These are phyloP conservation scores for Ferrisia virgata DNA, from an alignment of 2,888 invertebrate genomes.

Conservation along the genomic window DNA sequence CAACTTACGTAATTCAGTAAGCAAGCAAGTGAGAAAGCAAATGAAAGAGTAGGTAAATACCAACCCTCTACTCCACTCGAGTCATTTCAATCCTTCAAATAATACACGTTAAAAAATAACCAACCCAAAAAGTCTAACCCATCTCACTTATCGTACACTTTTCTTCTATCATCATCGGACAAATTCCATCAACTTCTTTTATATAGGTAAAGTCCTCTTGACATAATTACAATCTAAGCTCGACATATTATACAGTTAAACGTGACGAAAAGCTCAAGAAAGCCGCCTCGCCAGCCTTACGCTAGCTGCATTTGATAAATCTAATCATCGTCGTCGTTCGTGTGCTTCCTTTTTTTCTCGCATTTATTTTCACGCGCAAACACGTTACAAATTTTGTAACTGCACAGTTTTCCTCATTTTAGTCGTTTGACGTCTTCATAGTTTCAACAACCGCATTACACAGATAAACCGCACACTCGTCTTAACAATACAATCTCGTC, in stretches of 20 bases:
- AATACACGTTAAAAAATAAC: neutral
- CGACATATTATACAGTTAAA: neutral
- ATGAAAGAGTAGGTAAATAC: no score
- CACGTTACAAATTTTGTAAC: neutral
- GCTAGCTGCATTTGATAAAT: neutral
- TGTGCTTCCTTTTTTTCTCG: neutral
- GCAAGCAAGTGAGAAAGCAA: no score
- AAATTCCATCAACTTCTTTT: neutral
- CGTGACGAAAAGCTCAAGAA: neutral
- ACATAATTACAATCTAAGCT: neutral
- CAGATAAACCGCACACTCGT: conserved; percentile 17
- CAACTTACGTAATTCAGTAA: no score
- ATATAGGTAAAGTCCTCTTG: neutral
- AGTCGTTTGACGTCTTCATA: conserved; percentile 1
- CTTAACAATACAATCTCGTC: neutral
- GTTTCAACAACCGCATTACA: conserved; percentile 5
- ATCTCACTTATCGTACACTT: neutral
- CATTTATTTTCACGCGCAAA: neutral
- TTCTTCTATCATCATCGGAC: neutral
- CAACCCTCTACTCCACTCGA: neutral
- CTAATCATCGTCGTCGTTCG: neutral
- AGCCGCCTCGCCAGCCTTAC: neutral
- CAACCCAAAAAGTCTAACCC: neutral
- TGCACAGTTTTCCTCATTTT: conserved; percentile 7
- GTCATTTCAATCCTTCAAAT: neutral